Percentiles rank a stretch among this genome's conserved stretches.
These are phyloP conservation scores for Dendroctonus valens DNA, from an alignment of 1,140 invertebrate species.

Conservation along the genomic window DNA sequence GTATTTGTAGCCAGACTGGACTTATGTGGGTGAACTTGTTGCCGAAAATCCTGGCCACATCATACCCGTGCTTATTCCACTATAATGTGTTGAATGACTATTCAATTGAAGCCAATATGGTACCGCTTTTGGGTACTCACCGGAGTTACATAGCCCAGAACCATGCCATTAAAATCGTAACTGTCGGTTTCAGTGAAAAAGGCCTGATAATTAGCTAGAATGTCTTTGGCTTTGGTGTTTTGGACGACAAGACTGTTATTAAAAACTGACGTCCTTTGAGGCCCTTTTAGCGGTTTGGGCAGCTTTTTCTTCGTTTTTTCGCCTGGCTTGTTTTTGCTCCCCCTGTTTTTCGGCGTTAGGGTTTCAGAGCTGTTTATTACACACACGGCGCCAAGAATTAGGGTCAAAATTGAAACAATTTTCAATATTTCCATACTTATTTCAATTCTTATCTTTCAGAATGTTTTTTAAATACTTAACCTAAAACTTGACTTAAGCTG, in stretches of 20 bases:
- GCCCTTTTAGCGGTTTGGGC: slow-evolving; percentile 56
- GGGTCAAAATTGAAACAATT: background rate
- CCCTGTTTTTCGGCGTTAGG: slow-evolving; percentile 37
- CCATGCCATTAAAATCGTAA: slow-evolving; percentile 67
- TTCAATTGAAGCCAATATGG: background rate
- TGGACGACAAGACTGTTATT: slow-evolving; percentile 67
- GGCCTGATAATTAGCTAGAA: slow-evolving; percentile 70
- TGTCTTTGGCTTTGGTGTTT: slow-evolving; percentile 66
- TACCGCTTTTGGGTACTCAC: slow-evolving; percentile 56
- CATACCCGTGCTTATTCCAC: slow-evolving; percentile 96
- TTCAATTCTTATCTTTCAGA: background rate
- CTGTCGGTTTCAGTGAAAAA: slow-evolving; percentile 68
- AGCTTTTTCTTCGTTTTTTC: slow-evolving; percentile 19
- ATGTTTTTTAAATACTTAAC: too few species aligned
- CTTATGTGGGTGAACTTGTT: slow-evolving; percentile 89
- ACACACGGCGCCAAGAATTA: slow-evolving; percentile 6
- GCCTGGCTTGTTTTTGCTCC: slow-evolving; percentile 23
- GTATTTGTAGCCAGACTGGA: slow-evolving; percentile 91
- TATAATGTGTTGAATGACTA: slow-evolving; percentile 53
- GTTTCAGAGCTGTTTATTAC: slow-evolving; percentile 11
- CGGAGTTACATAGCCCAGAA: slow-evolving; percentile 88
- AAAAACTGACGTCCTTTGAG: slow-evolving; percentile 65
- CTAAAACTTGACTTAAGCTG: too few species aligned
- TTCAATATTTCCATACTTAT: background rate
- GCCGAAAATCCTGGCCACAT: slow-evolving; percentile 86